Conservation (phyloP, 2,888 invertebrate species). For the Diogma glabrata region DNA sequence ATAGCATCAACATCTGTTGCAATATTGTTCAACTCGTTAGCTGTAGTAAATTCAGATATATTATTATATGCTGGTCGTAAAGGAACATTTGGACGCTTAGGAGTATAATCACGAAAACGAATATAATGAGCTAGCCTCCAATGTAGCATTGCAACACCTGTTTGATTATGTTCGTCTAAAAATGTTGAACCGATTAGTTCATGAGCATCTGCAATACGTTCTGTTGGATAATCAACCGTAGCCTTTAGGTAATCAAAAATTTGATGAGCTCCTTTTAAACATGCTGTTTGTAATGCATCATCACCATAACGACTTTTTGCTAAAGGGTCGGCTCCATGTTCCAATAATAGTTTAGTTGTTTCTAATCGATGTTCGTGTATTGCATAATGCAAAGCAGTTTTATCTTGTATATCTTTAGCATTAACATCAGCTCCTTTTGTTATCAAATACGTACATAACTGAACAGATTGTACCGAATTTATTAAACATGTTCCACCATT, state of each 20-base stretch:
- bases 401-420: constrained; percentile 78
- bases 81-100: constrained; percentile 44
- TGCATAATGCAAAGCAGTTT: constrained; percentile 90
- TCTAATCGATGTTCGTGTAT: constrained; percentile 74
- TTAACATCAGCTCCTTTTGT: constrained; percentile 72
- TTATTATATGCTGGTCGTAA: constrained; percentile 51
- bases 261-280: constrained; percentile 63
- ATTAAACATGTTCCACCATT: constrained; percentile 90
- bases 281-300: constrained; percentile 80
- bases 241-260: constrained; percentile 59
- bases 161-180: constrained; percentile 77
- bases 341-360: constrained; percentile 68
- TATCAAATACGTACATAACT: constrained; percentile 68
- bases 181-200: constrained; percentile 80
- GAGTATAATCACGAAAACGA: constrained; percentile 37
- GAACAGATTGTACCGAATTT: constrained; percentile 79
- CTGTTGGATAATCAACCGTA: constrained; percentile 47
- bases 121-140: constrained; percentile 73
- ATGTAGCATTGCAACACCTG: constrained; percentile 53
- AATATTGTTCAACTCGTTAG: constrained; percentile 59
- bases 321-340: constrained; percentile 67
- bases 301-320: constrained; percentile 70
- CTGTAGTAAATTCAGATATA: constrained; percentile 59
- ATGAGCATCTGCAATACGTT: constrained; percentile 70
- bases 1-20: constrained; percentile 73